Base-by-base conservation (phyloP, 2,888 invertebrate genomes). In the Pheosia tremula region DNA sequence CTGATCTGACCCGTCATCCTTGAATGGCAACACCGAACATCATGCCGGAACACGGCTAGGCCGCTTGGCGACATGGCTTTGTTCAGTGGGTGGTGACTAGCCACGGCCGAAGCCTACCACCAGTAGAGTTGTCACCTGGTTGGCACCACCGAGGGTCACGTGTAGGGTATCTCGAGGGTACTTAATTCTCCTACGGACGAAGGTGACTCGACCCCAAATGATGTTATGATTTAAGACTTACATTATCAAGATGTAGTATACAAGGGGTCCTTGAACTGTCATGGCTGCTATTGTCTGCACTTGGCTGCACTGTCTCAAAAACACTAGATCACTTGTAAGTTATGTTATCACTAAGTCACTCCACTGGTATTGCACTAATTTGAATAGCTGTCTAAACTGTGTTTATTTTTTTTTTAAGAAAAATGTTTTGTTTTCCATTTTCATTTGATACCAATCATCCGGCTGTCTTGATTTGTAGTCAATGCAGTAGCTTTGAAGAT, bases 181-280 rank as follows among this genome's bases (percentile, higher is more conserved):
- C n/a, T n/a, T n/a, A n/a, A n/a, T n/a, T n/a, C n/a, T n/a, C n/a
- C n/a, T n/a, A n/a, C n/a, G n/a, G n/a, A n/a, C n/a, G n/a, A n/a
- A n/a, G n/a, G n/a, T n/a, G n/a, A n/a, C n/a, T n/a, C n/a, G n/a
- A n/a, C n/a, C n/a, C n/a, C n/a, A n/a, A n/a, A n/a, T n/a, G n/a
- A n/a, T n/a, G n/a, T 24, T 24, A 24, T 62, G 65, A 52, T 67
- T 68, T 58, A 69, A 75, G 88, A 92, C 92, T 92, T 67, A 91
- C 92, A 89, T 85, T 72, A 85, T 81, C 63, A 84, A 83, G 71
- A 85, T 76, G 81, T 82, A 86, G 74, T 87, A 82, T 74, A 86
- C 75, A 62, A 86, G 79, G 71, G 81, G 79, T 78, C 82, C 80
- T 81, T 83, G 83, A 71, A 83, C 75, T 70, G 75, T 72, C 86